Conservation (phyloP, 2,888 invertebrate genomes). For the Parnassius glacialis region DNA sequence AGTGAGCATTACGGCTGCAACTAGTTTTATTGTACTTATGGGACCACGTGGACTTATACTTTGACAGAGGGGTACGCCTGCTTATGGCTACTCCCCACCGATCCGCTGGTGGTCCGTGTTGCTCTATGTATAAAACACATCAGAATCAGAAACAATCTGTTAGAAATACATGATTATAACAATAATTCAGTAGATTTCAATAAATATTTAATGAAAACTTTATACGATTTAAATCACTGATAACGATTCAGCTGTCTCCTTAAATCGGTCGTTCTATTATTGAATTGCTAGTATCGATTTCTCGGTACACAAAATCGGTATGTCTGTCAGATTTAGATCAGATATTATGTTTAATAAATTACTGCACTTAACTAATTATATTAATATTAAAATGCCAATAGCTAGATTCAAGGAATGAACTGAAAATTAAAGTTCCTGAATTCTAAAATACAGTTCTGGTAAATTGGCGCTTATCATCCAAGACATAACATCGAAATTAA, state of each 20-base stretch:
- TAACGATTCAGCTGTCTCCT: constrained; percentile 20
- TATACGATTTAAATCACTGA: constrained; percentile 22
- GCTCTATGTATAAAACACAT: too few species aligned
- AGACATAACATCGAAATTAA: too few species aligned
- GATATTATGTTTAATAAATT: constrained; percentile 46
- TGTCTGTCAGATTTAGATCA: constrained; percentile 40
- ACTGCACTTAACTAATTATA: constrained; percentile 42
- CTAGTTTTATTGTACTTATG: too few species aligned
- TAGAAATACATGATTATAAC: constrained; percentile 11
- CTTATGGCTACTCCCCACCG: too few species aligned
- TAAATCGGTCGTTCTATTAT: constrained; percentile 26
- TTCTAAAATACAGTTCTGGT: constrained; percentile 16
- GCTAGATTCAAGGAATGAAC: constrained; percentile 27
- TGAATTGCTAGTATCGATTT: constrained; percentile 45
- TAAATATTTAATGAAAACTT: constrained; percentile 22
- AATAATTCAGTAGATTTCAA: constrained; percentile 21
- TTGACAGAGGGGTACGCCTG: too few species aligned
- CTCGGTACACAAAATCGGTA: constrained; percentile 44
- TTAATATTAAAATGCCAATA: constrained; percentile 42
- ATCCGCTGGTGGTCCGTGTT: too few species aligned
- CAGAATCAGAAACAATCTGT: too few species aligned
- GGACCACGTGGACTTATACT: too few species aligned
- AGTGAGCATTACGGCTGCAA: too few species aligned
- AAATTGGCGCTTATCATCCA: background rate
- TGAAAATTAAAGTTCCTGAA: constrained; percentile 22